Percentiles rank a stretch among this genome's conserved stretches.
These are phyloP conservation scores for Borostomias antarcticus DNA, from an alignment of 2,797 vertebrate genomes.

Conservation along the genomic window DNA sequence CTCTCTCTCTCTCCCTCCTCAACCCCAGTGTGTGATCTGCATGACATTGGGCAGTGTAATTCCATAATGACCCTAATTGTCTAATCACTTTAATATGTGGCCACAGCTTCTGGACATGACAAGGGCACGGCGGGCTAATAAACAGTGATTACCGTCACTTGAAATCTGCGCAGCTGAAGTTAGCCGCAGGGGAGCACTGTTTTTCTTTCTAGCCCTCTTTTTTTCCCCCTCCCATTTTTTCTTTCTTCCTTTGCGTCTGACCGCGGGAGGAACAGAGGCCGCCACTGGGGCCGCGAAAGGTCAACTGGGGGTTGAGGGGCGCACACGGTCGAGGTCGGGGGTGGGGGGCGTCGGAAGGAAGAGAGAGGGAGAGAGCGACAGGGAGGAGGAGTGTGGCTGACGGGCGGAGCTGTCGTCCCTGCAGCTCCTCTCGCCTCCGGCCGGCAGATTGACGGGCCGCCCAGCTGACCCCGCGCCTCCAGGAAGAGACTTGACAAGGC, in stretches of 20 bases:
- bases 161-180: slow-evolving; percentile 57
- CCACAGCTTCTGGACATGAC: slow-evolving; percentile 62
- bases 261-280: slow-evolving; percentile 70
- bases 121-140: slow-evolving; percentile 67
- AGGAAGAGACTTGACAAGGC: slow-evolving; percentile 78
- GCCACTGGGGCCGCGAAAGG: slow-evolving; percentile 75
- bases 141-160: slow-evolving; percentile 62
- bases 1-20: neutral
- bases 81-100: slow-evolving; percentile 69
- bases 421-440: slow-evolving; percentile 45
- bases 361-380: slow-evolving; percentile 28
- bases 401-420: slow-evolving; percentile 73
- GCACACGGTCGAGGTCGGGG: slow-evolving; percentile 55
- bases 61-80: slow-evolving; percentile 69
- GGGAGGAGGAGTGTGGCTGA: neutral
- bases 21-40: slow-evolving; percentile 43
- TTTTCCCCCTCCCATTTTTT: slow-evolving; percentile 7
- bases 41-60: slow-evolving; percentile 61
- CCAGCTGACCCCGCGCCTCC: slow-evolving; percentile 54
- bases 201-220: neutral
- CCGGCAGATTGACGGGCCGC: slow-evolving; percentile 69
- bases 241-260: slow-evolving; percentile 48
- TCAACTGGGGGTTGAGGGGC: slow-evolving; percentile 74
- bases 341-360: slow-evolving; percentile 18
- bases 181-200: slow-evolving; percentile 44